Conservation (phyloP, 2,113 vertebrate species). For the Cyprinodon brontotheroides region DNA sequence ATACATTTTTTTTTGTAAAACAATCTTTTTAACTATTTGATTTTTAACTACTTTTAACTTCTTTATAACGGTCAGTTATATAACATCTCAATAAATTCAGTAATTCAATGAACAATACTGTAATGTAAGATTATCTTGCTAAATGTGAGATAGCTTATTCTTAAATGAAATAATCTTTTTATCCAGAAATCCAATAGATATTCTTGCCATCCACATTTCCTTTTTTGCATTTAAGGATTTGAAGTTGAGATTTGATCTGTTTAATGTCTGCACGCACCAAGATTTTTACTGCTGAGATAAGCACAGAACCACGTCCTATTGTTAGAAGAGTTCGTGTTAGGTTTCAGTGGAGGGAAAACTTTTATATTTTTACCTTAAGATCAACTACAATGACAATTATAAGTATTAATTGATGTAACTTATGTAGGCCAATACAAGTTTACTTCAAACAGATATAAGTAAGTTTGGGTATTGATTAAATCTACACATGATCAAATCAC, state of each 20-base stretch:
- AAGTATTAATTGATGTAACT: background rate
- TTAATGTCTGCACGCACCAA: constrained; percentile 21
- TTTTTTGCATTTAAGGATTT: constrained; percentile 23
- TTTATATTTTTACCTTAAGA: background rate
- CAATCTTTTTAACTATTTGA: too few relatives aligned
- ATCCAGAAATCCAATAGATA: constrained; percentile 10
- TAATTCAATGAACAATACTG: too few relatives aligned
- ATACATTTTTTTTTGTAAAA: too few relatives aligned
- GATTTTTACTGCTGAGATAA: constrained; percentile 22
- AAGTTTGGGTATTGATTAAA: background rate
- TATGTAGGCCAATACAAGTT: background rate
- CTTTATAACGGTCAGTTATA: too few relatives aligned
- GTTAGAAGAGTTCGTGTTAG: background rate
- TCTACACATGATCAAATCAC: background rate
- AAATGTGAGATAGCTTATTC: constrained; percentile 6
- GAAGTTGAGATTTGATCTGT: constrained; percentile 19
- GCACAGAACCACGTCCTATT: constrained; percentile 4
- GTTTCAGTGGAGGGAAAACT: background rate
- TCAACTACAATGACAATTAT: background rate
- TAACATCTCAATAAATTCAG: too few relatives aligned
- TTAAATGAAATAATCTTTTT: background rate
- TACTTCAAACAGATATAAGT: background rate
- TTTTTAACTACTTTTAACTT: too few relatives aligned
- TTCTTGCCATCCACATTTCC: constrained; percentile 2
- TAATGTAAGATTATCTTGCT: background rate